phyloP scores from a whole-genome alignment of 2,797 vertebrate genomes.

The Mus caroli region DNA sequence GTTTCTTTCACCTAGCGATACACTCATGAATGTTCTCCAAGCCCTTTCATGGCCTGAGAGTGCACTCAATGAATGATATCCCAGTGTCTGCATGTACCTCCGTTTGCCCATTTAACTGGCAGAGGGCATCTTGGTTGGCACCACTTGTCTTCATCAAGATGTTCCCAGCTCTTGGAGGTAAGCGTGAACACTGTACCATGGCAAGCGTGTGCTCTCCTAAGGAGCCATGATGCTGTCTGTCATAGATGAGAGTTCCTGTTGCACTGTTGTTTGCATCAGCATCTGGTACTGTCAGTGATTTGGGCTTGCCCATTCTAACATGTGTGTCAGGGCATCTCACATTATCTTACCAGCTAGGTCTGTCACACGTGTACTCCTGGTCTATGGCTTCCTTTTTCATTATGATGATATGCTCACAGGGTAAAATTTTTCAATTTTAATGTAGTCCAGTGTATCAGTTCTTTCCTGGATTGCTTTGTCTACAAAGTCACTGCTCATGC shows the following conservation, averaged over 20 bases:
- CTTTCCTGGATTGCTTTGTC: background rate
- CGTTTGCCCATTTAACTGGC: background rate
- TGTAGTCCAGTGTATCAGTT: background rate
- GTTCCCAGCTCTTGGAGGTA: background rate
- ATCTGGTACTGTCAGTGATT: background rate
- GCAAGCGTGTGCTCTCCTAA: background rate
- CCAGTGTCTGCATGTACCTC: background rate
- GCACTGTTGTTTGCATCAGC: background rate
- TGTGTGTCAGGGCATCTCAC: rapidly evolving
- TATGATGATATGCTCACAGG: background rate
- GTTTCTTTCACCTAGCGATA: background rate
- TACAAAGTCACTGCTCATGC: background rate
- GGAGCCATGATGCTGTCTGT: background rate
- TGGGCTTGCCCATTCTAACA: background rate
- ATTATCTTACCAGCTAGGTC: background rate
- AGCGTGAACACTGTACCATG: background rate
- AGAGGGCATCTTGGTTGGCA: background rate
- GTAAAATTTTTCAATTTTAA: background rate
- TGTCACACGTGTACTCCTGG: background rate
- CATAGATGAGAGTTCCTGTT: background rate
- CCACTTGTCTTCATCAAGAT: background rate
- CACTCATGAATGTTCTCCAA: background rate
- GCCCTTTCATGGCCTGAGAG: too few relatives aligned
- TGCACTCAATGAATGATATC: background rate
- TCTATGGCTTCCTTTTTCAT: background rate